phyloP scores from a whole-genome alignment of 2,888 invertebrate species.

The Incurvaria masculella region DNA sequence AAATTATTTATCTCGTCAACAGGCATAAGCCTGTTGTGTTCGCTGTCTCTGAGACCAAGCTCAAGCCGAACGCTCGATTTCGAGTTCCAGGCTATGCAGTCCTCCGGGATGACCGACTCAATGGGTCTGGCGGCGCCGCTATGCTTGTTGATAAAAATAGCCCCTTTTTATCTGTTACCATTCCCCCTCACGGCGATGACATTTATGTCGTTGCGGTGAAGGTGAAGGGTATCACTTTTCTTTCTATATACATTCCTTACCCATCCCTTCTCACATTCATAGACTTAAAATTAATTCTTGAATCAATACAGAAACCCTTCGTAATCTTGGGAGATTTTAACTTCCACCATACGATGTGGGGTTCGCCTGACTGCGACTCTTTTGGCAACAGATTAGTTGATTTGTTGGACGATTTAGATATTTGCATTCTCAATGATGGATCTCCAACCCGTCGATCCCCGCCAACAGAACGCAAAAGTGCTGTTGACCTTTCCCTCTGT shows the following conservation, averaged over 20 bases:
- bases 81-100: background rate
- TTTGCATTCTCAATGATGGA: background rate
- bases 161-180: background rate
- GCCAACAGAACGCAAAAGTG: background rate
- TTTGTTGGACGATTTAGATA: background rate
- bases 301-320: background rate
- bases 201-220: background rate
- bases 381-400: background rate
- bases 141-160: background rate
- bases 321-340: background rate
- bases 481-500: conserved; percentile 1
- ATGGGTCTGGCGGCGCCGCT: conserved; percentile 1
- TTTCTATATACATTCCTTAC: background rate
- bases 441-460: background rate
- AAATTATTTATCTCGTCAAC: background rate
- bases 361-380: background rate
- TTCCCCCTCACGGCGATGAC: background rate
- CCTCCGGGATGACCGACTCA: background rate
- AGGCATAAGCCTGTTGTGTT: background rate
- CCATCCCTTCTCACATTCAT: background rate
- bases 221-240: background rate
- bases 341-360: background rate
- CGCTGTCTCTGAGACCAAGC: background rate
- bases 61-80: background rate
- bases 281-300: background rate